phyloP scores from a whole-genome alignment of 1,140 invertebrate genomes.

The Achatina immaculata region DNA sequence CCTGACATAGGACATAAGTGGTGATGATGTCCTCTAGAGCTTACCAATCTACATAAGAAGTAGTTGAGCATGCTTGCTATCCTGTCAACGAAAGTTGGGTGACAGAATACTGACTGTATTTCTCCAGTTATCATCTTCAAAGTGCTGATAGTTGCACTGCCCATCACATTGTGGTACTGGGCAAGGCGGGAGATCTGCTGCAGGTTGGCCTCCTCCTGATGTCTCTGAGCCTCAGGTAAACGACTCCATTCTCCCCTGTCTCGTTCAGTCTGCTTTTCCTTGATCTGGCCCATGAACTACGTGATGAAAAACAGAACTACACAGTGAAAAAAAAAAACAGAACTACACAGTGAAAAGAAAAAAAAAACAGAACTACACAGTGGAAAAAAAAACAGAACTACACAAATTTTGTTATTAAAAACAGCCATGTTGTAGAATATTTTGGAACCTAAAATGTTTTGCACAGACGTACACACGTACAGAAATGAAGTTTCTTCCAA shows the following conservation, averaged over 20 bases:
- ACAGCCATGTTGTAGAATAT: no score
- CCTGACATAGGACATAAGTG: no score
- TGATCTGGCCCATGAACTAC: slow-evolving; percentile 72
- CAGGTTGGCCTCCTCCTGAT: slow-evolving; percentile 82
- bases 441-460: no score
- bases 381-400: slow-evolving; percentile 1
- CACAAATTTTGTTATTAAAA: no score
- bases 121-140: slow-evolving; percentile 85
- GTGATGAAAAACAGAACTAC: slow-evolving; percentile 43
- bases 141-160: slow-evolving; percentile 87
- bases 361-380: background rate
- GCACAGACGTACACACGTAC: no score
- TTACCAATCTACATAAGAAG: slow-evolving; percentile 89
- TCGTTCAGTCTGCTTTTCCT: slow-evolving; percentile 72
- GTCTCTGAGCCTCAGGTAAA: slow-evolving; percentile 77
- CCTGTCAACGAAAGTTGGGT: slow-evolving; percentile 91
- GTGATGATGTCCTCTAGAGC: slow-evolving; percentile 65
- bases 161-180: slow-evolving; percentile 92
- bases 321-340: background rate
- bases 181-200: slow-evolving; percentile 87
- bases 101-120: slow-evolving; percentile 90
- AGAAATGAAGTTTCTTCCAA: no score
- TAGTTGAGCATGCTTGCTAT: slow-evolving; percentile 96
- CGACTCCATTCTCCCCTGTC: slow-evolving; percentile 85
- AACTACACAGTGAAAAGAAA: background rate